Evolutionary conservation across 2,113 vertebrate species (phyloP).

Genomic region (Desmodus rotundus): DNA sequence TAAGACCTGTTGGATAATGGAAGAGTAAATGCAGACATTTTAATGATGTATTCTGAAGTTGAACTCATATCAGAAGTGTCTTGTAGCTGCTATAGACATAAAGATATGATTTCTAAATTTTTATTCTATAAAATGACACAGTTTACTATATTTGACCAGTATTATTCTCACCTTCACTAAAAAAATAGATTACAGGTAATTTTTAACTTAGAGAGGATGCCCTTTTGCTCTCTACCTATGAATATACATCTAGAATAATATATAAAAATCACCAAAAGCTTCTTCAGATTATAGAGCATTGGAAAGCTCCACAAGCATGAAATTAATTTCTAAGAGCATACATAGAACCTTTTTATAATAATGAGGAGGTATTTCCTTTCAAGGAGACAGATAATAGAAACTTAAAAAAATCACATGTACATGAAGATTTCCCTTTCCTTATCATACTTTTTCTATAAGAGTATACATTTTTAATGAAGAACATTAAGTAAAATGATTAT

Average conservation of each 20-base stretch:
- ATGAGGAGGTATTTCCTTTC: neutral
- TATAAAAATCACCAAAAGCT: neutral
- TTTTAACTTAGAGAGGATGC: neutral
- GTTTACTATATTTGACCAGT: neutral
- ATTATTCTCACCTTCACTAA: neutral
- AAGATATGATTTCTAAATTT: neutral
- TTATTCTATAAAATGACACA: neutral
- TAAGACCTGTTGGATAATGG: neutral
- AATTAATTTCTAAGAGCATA: neutral
- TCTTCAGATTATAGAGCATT: neutral
- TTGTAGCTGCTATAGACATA: conserved; percentile 9
- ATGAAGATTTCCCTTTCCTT: neutral
- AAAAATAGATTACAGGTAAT: neutral
- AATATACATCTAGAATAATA: neutral
- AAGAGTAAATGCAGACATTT: neutral
- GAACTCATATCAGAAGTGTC: neutral
- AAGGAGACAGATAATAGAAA: neutral
- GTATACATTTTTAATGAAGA: neutral
- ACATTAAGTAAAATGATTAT: neutral
- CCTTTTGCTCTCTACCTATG: neutral
- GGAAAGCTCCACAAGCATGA: neutral
- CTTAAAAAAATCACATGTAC: neutral
- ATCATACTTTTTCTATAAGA: neutral
- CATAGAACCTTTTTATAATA: neutral
- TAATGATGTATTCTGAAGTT: neutral